Conservation (phyloP, 2,113 vertebrate species). For the Protobothrops flavoviridis region DNA sequence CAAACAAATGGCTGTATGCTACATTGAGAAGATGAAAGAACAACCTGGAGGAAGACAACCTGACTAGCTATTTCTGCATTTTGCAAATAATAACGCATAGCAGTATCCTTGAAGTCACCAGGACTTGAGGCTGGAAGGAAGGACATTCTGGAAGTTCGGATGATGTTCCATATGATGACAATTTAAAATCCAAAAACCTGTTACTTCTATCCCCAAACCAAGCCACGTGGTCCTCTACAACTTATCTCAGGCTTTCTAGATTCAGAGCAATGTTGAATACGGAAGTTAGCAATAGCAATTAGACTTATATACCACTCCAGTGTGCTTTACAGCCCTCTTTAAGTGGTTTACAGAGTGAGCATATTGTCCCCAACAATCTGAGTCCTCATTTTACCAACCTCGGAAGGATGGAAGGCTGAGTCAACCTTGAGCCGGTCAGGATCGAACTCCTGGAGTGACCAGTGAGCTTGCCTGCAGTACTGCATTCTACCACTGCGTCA, state of each 20-base stretch:
- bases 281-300: not conserved
- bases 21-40: not conserved
- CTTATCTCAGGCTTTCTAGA: not conserved
- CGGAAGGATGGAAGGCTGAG: no score
- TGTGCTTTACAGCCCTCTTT: no score
- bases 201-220: not conserved
- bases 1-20: not conserved
- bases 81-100: not conserved
- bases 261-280: not conserved
- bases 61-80: not conserved
- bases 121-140: not conserved
- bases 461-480: no score
- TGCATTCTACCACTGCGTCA: no score
- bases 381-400: no score
- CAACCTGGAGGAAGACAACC: not conserved
- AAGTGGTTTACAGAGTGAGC: no score
- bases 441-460: no score
- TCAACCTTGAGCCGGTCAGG: no score
- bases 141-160: not conserved
- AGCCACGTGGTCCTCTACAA: not conserved
- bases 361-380: no score
- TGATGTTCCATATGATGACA: not conserved
- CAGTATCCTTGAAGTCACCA: not conserved
- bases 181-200: not conserved
- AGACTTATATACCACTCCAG: no score